Evolutionary conservation across 2,888 invertebrate genomes (phyloP), one percentile per base, ranked within the genome.

Genomic region (Melanotus villosus): DNA sequence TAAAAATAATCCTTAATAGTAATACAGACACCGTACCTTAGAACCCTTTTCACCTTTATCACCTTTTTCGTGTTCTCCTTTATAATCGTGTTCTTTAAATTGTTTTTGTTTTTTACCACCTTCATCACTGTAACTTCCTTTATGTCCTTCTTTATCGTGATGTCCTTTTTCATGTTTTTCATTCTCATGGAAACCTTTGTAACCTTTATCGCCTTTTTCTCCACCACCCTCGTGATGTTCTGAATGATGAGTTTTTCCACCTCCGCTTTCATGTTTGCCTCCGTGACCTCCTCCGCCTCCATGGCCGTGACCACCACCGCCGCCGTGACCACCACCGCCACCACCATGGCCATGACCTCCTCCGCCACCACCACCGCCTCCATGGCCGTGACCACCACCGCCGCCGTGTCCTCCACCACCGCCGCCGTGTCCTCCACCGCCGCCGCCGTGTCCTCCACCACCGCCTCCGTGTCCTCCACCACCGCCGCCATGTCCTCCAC

Each of bases 31-130:
- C 21, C 1, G 30, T 36, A 56, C 84, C 78, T 83, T 78, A 3
- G 79, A 74, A 41, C 85, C 86, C 74, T 88, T 88, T 71, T 88
- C 84, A 0, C 87, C 87, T 68, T 87, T 87, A 67, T 87, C 85
- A 32, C 85, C 86, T 76, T 87, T 87, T 66, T 87, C 84, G 60
- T 86, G 84, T 70, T 88, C 86, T 59, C 87, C 86, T 73, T 85
- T 83, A 71, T 57, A 62, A 19, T 23, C 45, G n/a, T 62, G 36
- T 26, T 62, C 56, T 10, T 36, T 30, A n/a, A 34, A 62, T 2
- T 56, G 43, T 1, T 62, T 47, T 38, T 56, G n/a, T 1, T 60
- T 62, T 57, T 68, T 62, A 5, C 82, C 84, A 23, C 78, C 85
- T 45, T 85, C 84, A 67, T 88, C 87, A 52, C 82, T 84, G 62